Conservation (phyloP, 2,888 invertebrate species). For the Poecilobothrus nobilitatus region DNA sequence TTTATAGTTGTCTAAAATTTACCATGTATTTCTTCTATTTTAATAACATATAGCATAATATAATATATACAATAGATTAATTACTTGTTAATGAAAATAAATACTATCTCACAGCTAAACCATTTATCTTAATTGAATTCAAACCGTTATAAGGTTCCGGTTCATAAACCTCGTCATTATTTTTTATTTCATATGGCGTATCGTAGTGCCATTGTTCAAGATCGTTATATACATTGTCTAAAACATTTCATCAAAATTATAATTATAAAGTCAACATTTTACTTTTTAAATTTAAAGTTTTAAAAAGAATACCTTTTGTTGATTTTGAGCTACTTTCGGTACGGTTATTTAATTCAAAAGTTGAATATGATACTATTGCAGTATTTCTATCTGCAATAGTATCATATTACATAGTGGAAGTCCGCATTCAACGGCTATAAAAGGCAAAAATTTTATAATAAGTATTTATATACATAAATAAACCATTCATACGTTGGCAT, state of each 20-base stretch:
- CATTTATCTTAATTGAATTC: slow-evolving; percentile 73
- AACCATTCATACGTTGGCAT: slow-evolving; percentile 61
- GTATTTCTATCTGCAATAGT: slow-evolving; percentile 81
- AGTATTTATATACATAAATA: background rate
- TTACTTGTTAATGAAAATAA: background rate
- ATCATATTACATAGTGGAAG: slow-evolving; percentile 77
- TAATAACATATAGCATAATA: too few species aligned
- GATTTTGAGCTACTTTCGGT: background rate
- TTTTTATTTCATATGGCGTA: slow-evolving; percentile 60
- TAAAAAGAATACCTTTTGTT: slow-evolving; percentile 22
- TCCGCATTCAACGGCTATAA: slow-evolving; percentile 74
- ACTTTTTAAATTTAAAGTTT: too few species aligned
- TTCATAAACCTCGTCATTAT: slow-evolving; percentile 52
- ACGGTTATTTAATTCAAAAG: slow-evolving; percentile 57
- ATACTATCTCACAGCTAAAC: slow-evolving; percentile 67
- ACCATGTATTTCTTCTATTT: too few species aligned
- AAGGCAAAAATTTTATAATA: slow-evolving; percentile 10
- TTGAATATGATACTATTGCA: slow-evolving; percentile 82
- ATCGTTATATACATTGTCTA: slow-evolving; percentile 53
- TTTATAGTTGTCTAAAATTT: too few species aligned
- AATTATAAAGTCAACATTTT: background rate
- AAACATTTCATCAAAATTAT: slow-evolving; percentile 19
- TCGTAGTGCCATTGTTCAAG: slow-evolving; percentile 66
- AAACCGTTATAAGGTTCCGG: slow-evolving; percentile 38
- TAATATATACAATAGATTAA: too few species aligned